Conservation (phyloP, 2,113 vertebrate genomes). For the Pangasianodon hypophthalmus region DNA sequence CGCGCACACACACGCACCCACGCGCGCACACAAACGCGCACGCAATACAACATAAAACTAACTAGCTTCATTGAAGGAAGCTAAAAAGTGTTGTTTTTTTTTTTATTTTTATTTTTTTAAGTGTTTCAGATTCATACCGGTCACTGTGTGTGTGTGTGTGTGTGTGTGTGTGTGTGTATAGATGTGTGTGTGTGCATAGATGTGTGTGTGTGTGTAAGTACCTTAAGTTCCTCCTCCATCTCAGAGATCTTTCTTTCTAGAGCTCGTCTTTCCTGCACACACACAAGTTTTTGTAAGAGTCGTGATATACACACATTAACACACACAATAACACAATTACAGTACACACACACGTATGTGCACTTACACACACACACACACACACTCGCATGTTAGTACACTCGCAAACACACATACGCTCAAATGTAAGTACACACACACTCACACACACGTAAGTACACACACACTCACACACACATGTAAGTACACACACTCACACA, state of each 20-base stretch:
- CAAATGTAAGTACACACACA: not conserved
- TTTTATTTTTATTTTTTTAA: not conserved
- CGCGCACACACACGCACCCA: not conserved
- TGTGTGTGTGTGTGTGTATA: conserved; percentile 3
- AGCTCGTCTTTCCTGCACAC: conserved; percentile 94
- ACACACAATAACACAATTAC: not conserved
- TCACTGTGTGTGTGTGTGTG: not conserved
- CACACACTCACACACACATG: not conserved
- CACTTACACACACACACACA: not conserved
- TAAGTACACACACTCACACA: conserved; percentile 4
- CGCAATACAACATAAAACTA: not conserved
- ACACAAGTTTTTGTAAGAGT: not conserved
- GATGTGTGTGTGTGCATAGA: not conserved
- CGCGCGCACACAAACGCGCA: too few species aligned
- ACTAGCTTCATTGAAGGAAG: not conserved
- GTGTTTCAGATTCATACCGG: not conserved
- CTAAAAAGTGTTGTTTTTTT: too few species aligned
- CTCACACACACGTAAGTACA: not conserved
- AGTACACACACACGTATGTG: not conserved
- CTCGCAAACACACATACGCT: not conserved
- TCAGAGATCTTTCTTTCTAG: conserved; percentile 99
- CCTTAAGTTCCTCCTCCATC: conserved; percentile 99
- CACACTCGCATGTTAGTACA: not conserved
- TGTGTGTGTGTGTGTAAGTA: conserved; percentile 52
- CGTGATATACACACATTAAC: not conserved